These are phyloP conservation scores for Pipistrellus pipistrellus DNA, from an alignment of 2,797 vertebrate species.

Conservation along the genomic window DNA sequence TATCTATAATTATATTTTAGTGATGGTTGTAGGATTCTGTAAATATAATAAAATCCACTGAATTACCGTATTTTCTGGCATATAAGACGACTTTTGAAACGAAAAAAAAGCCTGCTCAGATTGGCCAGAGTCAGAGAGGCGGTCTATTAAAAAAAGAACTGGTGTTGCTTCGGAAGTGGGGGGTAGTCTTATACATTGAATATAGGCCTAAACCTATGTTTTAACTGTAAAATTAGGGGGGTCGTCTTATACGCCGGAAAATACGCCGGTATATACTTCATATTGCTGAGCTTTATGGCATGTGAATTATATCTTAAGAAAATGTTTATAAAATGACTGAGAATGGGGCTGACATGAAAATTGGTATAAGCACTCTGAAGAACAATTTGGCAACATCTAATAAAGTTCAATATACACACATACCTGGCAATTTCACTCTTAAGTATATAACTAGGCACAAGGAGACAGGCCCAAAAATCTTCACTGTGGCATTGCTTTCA, in stretches of 20 bases:
- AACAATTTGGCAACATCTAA: conserved; percentile 46
- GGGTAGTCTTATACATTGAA: too few species aligned
- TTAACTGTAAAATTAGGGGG: too few species aligned
- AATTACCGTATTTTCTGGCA: background rate
- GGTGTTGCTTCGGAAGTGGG: too few species aligned
- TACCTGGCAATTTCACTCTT: background rate
- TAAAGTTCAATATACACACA: background rate
- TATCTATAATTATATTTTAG: conserved; percentile 5
- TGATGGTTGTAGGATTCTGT: background rate
- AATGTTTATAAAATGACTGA: conserved; percentile 28
- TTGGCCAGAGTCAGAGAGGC: too few species aligned
- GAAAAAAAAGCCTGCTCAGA: too few species aligned
- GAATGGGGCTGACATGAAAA: background rate
- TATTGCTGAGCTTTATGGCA: background rate
- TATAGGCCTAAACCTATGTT: too few species aligned
- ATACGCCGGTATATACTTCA: background rate
- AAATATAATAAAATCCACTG: conserved; percentile 28
- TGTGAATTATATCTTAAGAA: conserved; percentile 40
- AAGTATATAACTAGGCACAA: background rate
- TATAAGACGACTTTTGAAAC: too few species aligned
- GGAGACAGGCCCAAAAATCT: background rate
- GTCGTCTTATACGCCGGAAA: too few species aligned
- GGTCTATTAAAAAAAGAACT: too few species aligned
- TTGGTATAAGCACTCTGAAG: conserved; percentile 11
- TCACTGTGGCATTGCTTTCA: background rate